Percentiles rank a stretch among this genome's conserved stretches.
Conservation (phyloP, 1,140 invertebrate species). For the Caerostris extrusa region DNA sequence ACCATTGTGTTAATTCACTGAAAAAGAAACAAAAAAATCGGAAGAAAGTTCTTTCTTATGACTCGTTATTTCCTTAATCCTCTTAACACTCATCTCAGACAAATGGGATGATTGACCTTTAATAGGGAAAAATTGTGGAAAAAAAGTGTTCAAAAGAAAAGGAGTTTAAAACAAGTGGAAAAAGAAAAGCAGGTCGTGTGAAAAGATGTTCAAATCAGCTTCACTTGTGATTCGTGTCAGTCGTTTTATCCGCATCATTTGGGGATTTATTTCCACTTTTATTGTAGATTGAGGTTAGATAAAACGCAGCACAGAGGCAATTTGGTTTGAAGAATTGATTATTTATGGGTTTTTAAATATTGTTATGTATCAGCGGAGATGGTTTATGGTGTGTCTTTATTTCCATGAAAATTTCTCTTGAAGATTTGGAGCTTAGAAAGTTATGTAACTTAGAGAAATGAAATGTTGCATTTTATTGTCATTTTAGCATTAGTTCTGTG, state of each 20-base stretch:
- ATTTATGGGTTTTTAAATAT: conserved; percentile 5
- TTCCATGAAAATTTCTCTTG: no score
- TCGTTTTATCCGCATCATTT: conserved; percentile 3
- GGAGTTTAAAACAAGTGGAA: conserved; percentile 3
- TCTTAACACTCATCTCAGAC: neutral
- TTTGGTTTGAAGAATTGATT: neutral
- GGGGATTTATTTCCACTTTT: conserved; percentile 4
- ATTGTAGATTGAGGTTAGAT: conserved; percentile 15
- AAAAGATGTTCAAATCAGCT: conserved; percentile 21
- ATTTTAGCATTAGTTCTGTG: no score
- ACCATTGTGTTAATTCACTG: neutral
- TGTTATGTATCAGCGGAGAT: neutral
- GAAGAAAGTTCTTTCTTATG: conserved; percentile 21
- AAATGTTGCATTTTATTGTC: no score
- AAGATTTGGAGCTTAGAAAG: no score
- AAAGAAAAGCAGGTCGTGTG: conserved; percentile 6
- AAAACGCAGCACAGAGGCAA: neutral
- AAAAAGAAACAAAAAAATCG: neutral
- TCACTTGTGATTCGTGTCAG: conserved; percentile 15
- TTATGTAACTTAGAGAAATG: no score
- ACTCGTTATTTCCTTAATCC: conserved; percentile 11
- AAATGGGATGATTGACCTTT: conserved; percentile 6
- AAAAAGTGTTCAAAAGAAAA: conserved; percentile 28
- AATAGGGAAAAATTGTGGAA: neutral
- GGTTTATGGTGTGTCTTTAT: neutral